These are phyloP conservation scores for Octomys mimax DNA, from an alignment of 2,797 vertebrate species.

Conservation along the genomic window DNA sequence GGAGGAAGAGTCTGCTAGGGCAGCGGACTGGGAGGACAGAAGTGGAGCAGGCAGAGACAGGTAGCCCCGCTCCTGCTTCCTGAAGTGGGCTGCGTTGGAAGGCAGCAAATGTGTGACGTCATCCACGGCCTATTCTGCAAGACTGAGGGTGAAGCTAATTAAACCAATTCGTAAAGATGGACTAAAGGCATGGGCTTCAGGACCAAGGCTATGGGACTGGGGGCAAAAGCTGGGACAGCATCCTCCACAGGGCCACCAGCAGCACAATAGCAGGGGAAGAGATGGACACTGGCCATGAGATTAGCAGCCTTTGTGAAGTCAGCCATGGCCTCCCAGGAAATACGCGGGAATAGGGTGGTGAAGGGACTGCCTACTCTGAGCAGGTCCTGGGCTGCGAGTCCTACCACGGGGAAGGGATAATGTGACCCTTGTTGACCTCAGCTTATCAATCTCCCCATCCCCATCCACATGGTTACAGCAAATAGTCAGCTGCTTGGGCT, in stretches of 20 bases:
- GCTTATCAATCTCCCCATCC: neutral
- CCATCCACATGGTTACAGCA: neutral
- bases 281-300: too few relatives aligned
- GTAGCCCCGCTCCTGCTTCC: neutral
- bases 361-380: neutral
- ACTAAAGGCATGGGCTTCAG: neutral
- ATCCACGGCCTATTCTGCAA: neutral
- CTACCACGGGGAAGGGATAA: neutral
- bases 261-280: neutral
- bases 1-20: neutral
- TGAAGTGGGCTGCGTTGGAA: neutral
- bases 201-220: neutral
- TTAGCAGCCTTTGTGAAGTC: neutral
- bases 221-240: neutral
- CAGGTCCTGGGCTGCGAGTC: neutral
- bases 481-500: accelerated
- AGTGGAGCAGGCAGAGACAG: neutral
- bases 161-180: neutral
- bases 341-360: too few relatives aligned
- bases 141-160: neutral
- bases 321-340: neutral
- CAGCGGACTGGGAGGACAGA: neutral
- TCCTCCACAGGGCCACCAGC: neutral
- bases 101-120: neutral
- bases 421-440: neutral